A percentile compares a stretch with the other conserved stretches of the same genome.
Evolutionary conservation across 2,888 invertebrate genomes (phyloP).

Genomic region (Epinotia brunnichana): DNA sequence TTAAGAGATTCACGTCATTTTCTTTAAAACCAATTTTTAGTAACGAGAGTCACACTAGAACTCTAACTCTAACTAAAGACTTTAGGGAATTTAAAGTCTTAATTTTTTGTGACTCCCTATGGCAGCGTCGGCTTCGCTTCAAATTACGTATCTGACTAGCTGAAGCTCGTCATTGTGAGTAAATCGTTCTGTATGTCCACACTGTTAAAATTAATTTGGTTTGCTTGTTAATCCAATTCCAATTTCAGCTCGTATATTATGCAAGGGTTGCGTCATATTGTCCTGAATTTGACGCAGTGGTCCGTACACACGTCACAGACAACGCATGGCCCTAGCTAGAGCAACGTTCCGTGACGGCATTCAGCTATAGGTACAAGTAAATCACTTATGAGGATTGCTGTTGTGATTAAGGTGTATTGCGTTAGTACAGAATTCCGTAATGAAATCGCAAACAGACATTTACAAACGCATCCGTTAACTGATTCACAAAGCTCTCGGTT

Average conservation of each 20-base stretch:
- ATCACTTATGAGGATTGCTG: neutral
- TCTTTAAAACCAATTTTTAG: too few species aligned
- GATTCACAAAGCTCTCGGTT: too few species aligned
- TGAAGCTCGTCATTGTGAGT: too few species aligned
- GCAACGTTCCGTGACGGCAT: conserved; percentile 12
- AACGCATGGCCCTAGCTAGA: neutral
- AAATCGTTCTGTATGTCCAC: neutral
- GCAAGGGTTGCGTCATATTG: conserved; percentile 14
- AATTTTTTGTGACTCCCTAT: too few species aligned
- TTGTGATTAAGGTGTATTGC: neutral
- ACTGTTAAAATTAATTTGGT: neutral
- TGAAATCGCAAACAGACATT: neutral
- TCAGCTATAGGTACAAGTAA: conserved; percentile 25
- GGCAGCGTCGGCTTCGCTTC: too few species aligned
- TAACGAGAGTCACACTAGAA: too few species aligned
- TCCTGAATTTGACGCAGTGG: conserved; percentile 5
- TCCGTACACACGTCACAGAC: conserved; percentile 16
- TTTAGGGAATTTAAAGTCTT: too few species aligned
- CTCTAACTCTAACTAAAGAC: too few species aligned
- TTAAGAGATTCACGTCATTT: too few species aligned
- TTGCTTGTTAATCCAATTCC: neutral
- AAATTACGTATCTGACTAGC: too few species aligned
- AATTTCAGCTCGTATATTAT: conserved; percentile 14
- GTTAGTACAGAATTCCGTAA: neutral
- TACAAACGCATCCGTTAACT: too few species aligned